Conservation (phyloP, 2,797 vertebrate species). For the Myotis pilosus region DNA sequence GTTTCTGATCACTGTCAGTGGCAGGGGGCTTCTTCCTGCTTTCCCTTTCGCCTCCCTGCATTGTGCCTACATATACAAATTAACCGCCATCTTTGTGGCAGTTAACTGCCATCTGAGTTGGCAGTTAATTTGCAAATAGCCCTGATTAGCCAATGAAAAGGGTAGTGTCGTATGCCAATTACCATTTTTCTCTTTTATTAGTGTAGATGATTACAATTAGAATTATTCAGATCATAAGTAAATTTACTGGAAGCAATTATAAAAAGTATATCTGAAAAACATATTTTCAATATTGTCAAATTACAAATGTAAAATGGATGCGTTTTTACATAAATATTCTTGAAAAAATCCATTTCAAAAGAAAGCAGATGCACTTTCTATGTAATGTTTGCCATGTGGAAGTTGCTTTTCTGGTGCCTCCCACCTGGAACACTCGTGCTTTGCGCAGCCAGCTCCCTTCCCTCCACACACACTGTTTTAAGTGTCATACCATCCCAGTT, state of each 20-base stretch:
- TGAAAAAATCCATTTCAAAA: background rate
- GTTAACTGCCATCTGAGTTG: too few relatives aligned
- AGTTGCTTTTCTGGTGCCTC: fast-evolving
- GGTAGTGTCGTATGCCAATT: too few relatives aligned
- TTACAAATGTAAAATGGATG: background rate
- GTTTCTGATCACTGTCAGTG: too few relatives aligned
- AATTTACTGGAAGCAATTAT: background rate
- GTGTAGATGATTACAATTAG: background rate
- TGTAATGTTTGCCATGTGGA: background rate
- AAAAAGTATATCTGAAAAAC: background rate
- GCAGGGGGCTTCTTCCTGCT: too few relatives aligned
- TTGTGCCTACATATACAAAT: too few relatives aligned
- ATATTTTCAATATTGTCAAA: background rate
- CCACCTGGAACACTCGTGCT: background rate
- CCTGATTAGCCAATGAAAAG: too few relatives aligned
- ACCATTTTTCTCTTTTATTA: too few relatives aligned
- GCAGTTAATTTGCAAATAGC: too few relatives aligned
- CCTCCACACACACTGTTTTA: background rate
- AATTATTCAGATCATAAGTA: background rate
- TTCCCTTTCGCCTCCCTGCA: too few relatives aligned
- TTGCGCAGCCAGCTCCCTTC: background rate
- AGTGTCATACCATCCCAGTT: background rate
- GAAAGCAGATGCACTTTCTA: background rate
- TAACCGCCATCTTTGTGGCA: too few relatives aligned
- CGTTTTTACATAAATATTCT: background rate